Evolutionary conservation across 2,888 invertebrate species (phyloP).

Genomic region (Himalopsyche kuldschensis): DNA sequence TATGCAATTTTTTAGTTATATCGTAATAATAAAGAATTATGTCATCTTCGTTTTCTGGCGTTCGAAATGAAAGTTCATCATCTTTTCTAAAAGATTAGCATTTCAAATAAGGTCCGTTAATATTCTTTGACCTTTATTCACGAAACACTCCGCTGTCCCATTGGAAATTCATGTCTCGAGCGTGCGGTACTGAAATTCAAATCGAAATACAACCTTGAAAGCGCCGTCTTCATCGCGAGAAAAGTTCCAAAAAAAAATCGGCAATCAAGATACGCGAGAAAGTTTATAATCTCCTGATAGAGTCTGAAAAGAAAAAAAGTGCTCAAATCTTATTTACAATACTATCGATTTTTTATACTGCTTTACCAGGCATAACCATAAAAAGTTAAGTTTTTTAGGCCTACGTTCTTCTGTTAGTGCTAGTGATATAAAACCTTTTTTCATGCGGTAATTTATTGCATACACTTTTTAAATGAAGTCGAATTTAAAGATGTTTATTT

Average conservation of each 20-base stretch:
- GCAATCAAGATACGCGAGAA: constrained; percentile 19
- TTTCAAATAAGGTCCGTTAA: background rate
- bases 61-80: background rate
- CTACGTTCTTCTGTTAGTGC: background rate
- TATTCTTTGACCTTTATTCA: background rate
- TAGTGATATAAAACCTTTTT: background rate
- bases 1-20: too few species aligned
- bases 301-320: constrained; percentile 18
- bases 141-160: background rate
- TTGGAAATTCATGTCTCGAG: background rate
- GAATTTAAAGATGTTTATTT: too few species aligned
- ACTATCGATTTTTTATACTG: constrained; percentile 24
- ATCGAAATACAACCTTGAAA: background rate
- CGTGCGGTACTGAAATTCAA: background rate
- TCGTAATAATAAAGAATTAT: background rate
- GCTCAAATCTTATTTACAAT: constrained; percentile 27
- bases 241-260: background rate
- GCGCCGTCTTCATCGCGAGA: background rate
- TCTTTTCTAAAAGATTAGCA: background rate
- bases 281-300: constrained; percentile 23
- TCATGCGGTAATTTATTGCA: too few species aligned
- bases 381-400: background rate
- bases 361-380: background rate
- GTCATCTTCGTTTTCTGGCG: background rate
- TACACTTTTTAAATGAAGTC: too few species aligned